phyloP scores from a whole-genome alignment of 2,888 invertebrate genomes.

The Schrankia costaestrigalis region DNA sequence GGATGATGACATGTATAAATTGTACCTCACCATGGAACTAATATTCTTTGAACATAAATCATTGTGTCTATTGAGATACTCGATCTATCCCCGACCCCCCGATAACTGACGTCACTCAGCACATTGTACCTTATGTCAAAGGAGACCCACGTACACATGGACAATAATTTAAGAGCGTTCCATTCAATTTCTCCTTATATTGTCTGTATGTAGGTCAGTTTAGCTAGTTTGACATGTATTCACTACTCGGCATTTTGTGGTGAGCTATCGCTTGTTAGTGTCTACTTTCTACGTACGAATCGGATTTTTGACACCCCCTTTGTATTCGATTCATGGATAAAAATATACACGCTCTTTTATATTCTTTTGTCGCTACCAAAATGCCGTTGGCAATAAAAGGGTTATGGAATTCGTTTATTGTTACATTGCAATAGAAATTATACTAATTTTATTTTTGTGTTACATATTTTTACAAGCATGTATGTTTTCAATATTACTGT shows the following conservation, averaged over 20 bases:
- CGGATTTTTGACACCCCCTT: conserved; percentile 15
- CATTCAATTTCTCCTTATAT: conserved; percentile 44
- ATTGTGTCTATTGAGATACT: conserved; percentile 36
- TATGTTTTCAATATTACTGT: too few relatives aligned
- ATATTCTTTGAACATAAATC: conserved; percentile 34
- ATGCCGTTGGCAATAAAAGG: neutral
- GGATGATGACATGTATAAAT: too few relatives aligned
- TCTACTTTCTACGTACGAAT: conserved; percentile 10
- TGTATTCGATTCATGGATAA: conserved; percentile 9
- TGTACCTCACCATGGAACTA: neutral
- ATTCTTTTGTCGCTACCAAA: neutral
- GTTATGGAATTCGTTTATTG: too few relatives aligned
- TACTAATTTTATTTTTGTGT: too few relatives aligned
- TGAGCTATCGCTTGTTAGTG: conserved; percentile 12
- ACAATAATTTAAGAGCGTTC: conserved; percentile 52
- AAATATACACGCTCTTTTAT: neutral
- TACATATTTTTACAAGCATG: too few relatives aligned
- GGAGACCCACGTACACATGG: conserved; percentile 30
- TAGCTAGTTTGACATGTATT: conserved; percentile 37
- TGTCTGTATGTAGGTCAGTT: conserved; percentile 42
- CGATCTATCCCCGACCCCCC: conserved; percentile 41
- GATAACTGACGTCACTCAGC: conserved; percentile 45
- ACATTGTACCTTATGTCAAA: conserved; percentile 43
- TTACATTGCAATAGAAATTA: too few relatives aligned
- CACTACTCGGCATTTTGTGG: conserved; percentile 27